Evolutionary conservation across 2,888 invertebrate genomes (phyloP), one percentile per base, ranked within the genome.

Genomic region (Agapetus fuscipes): DNA sequence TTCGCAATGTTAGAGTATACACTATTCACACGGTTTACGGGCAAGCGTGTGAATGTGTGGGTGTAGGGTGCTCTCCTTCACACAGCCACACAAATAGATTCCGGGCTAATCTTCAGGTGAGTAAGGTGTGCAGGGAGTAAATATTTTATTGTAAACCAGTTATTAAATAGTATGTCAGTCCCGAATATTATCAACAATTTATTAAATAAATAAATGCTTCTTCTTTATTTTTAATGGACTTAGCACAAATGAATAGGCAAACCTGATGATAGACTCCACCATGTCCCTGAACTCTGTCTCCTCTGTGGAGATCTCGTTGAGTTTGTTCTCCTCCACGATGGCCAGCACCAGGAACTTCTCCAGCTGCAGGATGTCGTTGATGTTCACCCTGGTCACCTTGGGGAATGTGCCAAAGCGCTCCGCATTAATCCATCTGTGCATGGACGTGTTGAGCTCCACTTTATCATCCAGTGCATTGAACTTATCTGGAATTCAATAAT

Each of bases 391-490:
- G 1, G 93, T 86, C 15, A 90, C 77, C 69, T 88, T 89, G 5
- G 89, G 88, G 56, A 93, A 94, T 32, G 84, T 81, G 28, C 83
- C 76, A 66, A 93, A 95, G 46, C 93, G 73, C 59, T 95, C 94
- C 11, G 82, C 76, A 55, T 89, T 88, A 15, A 95, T 77, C 91
- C 93, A 95, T 48, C 80, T 78, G 50, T 83, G 78, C 49, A 95
- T 66, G 14, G 85, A 81, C 4, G 66, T 64, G 56, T 89, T 89
- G 36, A 81, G 58, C 45, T 69, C 59, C 15, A 66, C 59, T 3
- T 63, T 62, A 48, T 76, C 68, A 54, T 62, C 60, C 51, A 39
- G 29, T 12, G 38, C 30, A 12, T 49, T 46, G 14, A 51, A 48
- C 47, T 58, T 58, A 43, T 56, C 60, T 60, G 38, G 34, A 54